Evolutionary conservation across 2,113 vertebrate species (phyloP), one percentile per base, ranked within the genome.

Genomic region (Seriola quinqueradiata): DNA sequence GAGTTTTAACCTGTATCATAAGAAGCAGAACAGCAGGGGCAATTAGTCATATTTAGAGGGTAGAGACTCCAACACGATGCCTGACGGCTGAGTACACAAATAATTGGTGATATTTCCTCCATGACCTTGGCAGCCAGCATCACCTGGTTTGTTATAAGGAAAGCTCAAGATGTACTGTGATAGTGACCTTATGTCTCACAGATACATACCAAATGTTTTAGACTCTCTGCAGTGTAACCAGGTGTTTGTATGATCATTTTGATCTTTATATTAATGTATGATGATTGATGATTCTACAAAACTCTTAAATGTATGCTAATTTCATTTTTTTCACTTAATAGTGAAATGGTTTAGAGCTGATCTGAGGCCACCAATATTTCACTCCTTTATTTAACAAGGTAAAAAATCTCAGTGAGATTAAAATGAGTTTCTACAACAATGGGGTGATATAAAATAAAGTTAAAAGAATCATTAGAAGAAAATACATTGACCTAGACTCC

Each of bases 31-130:
- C 93, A 92, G 90, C 84, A 75, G 83, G 89, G 60, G 54, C 75
- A 86, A 90, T 93, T 94, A 93, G 92, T 91, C 81, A 82, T 70
- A 87, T 93, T 92, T 90, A 90, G 88, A 84, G 76, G 71, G 79
- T 9, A 54, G 82, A 55, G 70, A 61, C 87, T 75, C 50, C 63
- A 21, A 77, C 87, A 68, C 4, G 28, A 32, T 0, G 34, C 75
- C 70, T 32, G 58, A 42, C 74, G 36, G 60, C 78, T 67, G 82
- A 75, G 65, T 70, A 21, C 65, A 7, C 75, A 69, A 77, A 71
- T 86, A 77, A 82, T 44, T 59, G 71, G 17, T 54, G 66, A 76
- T 70, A 58, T 78, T 50, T 87, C 70, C 68, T 76, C 69, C 65
- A 9, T 69, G 86, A 90, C 91, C 87, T 90, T 85, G 87, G 86